A percentile compares a stretch with the other conserved stretches of the same genome.
These are phyloP conservation scores for Linepithema humile DNA, from an alignment of 1,140 invertebrate genomes.

Conservation along the genomic window DNA sequence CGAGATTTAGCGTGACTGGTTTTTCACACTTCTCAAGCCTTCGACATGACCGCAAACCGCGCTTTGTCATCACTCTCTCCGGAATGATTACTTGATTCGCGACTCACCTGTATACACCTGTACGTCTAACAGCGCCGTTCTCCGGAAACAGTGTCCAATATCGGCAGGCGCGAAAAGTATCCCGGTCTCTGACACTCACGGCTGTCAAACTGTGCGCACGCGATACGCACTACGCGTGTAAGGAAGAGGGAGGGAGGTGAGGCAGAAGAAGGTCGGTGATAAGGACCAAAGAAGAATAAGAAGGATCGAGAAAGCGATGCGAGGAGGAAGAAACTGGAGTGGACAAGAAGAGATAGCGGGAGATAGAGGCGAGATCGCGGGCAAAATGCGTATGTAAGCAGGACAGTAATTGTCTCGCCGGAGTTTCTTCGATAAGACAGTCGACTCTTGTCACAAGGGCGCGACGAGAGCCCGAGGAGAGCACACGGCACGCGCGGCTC, in stretches of 20 bases:
- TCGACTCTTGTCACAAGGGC: slow-evolving; percentile 1
- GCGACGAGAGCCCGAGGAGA: slow-evolving; percentile 62
- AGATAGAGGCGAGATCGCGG: background rate
- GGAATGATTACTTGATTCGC: slow-evolving; percentile 13
- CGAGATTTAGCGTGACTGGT: background rate
- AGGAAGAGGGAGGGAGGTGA: background rate
- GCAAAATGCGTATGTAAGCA: background rate
- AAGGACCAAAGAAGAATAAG: slow-evolving; percentile 2
- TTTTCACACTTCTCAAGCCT: slow-evolving; percentile 22
- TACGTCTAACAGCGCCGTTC: slow-evolving; percentile 26
- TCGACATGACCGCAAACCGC: background rate
- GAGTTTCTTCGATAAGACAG: background rate
- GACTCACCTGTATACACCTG: slow-evolving; percentile 56
- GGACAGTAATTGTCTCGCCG: background rate
- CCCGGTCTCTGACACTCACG: slow-evolving; percentile 41
- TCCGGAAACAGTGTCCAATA: slow-evolving; percentile 42
- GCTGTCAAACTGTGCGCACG: slow-evolving; percentile 36
- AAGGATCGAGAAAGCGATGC: background rate
- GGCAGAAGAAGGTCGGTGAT: background rate
- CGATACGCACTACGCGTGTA: background rate
- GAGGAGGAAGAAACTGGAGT: background rate
- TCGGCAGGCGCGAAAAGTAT: slow-evolving; percentile 20
- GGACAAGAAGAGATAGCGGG: background rate
- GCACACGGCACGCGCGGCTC: slow-evolving; percentile 61
- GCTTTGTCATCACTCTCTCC: background rate